Percentiles rank a stretch among this genome's conserved stretches.
Conservation (phyloP, 2,113 vertebrate genomes). For the Caloenas nicobarica region DNA sequence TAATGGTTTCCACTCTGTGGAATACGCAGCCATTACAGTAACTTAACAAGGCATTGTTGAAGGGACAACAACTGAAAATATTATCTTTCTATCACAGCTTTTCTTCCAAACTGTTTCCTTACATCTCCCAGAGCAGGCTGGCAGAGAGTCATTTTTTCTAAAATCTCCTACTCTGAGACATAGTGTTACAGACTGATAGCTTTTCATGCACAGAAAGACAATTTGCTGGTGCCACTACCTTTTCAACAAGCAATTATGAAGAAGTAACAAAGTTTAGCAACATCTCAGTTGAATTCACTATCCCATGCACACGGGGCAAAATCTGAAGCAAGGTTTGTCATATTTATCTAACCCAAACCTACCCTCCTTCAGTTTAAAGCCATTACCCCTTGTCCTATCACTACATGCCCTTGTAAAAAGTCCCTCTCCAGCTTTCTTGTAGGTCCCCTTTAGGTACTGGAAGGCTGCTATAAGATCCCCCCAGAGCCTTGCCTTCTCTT, state of each 20-base stretch:
- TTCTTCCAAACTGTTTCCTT: not conserved
- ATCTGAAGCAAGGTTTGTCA: not conserved
- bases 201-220: not conserved
- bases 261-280: not conserved
- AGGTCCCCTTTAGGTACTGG: too few species aligned
- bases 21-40: not conserved
- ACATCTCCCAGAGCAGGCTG: not conserved
- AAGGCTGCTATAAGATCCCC: too few species aligned
- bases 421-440: too few species aligned
- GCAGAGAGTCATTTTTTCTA: not conserved
- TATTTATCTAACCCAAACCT: rapidly evolving
- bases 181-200: not conserved
- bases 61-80: not conserved
- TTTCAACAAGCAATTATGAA: not conserved
- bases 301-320: not conserved
- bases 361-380: too few species aligned
- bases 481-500: too few species aligned
- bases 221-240: not conserved
- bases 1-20: not conserved
- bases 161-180: not conserved
- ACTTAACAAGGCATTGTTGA: not conserved
- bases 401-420: too few species aligned
- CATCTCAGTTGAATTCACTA: not conserved
- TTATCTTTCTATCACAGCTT: not conserved
- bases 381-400: too few species aligned